Base-by-base conservation (phyloP, 1,140 invertebrate species). In the Drosophila bipectinata region DNA sequence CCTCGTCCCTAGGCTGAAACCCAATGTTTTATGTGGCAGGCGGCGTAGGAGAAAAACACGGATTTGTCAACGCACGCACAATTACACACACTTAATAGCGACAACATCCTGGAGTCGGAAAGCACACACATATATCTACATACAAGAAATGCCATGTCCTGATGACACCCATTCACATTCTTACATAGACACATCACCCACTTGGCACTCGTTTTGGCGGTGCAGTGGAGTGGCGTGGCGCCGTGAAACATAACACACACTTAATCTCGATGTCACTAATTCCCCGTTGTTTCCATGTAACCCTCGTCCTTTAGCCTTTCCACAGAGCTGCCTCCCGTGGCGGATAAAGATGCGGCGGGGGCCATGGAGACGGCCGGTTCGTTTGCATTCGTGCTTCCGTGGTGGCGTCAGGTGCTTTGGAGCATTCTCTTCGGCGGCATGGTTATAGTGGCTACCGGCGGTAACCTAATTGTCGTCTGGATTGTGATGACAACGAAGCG, bases 391-490 rank as follows among this genome's bases (percentile, higher is more conserved):
- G 95, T 96, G 63, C 89, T 97, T 18, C 97, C 97, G 1, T 95
- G 95, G 94, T 98, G 97, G 96, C 94, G 96, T 41, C 96, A 98
- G 92, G 92, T 97, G 47, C 92, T 98, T 12, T 98, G 97, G 97
- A 96, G 94, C 45, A 92, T 96, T 26, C 92, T 98, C 7, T 98
- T 97, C 91, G 95, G 95, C 0, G 94, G 94, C 1, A 98, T 99
- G 96, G 96, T 98, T 49, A 93, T 96, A 58, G 96, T 98, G 44
- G 97, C 98, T n/a, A 97, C 97, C 9, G 95, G 96, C 30, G 97
- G 98, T 0, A 99, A 99, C 92, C 92, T 98, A 34, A 97, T 98
- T 72, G 98, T 99, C 47, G 98, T 99, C 75, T 98, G 97, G 96
- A 98, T 98, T 71, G 97, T 98, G 2, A 91, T 98, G 39, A 96